Evolutionary conservation across 2,888 invertebrate species (phyloP), one percentile per base, ranked within the genome.

Genomic region (Parnassius smintheus): DNA sequence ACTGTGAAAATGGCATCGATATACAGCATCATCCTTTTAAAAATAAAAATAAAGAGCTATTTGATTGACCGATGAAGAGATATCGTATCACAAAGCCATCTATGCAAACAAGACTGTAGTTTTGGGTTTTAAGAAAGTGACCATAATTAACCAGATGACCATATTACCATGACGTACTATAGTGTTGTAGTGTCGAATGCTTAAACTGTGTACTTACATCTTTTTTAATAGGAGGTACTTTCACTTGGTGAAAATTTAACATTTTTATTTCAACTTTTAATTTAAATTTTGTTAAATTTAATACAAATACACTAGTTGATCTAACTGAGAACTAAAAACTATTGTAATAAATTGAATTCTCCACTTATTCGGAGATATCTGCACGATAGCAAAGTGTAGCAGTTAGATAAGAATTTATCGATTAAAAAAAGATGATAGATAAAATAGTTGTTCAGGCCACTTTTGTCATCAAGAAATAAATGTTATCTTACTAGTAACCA

Each of bases 251-350:
- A 18, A 74, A 71, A 56, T 62, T 65, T 9, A 72, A 59, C 71
- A 72, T 72, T 59, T 63, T 65, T 35, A 35, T 35, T 35, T 35
- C 35, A 7, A 35, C 7, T 35, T 25, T 7, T 7, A 35, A 35
- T 35, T 35, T 7, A 35, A 4, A 4, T 35, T 35, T 35, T 35
- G 35, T 35, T 35, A 66, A 54, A 66, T 54, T 56, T 59, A 62
- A 63, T 67, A 65, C 66, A 61, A 46, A 50, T 61, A 55, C 64
- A 50, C 59, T 68, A 77, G 68, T 66, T 75, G 66, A 77, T 78
- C 82, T 80, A 84, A 82, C 78, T 86, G 78, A 82, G 82, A 76
- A 76, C 77, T 79, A 73, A 73, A 65, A 69, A 51, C 56, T 4
- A 35, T 35, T 35, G 35, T 7, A 7, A 35, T 35, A 35, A 35